Conservation (phyloP, 1,140 invertebrate genomes). For the Sycophila sp. region DNA sequence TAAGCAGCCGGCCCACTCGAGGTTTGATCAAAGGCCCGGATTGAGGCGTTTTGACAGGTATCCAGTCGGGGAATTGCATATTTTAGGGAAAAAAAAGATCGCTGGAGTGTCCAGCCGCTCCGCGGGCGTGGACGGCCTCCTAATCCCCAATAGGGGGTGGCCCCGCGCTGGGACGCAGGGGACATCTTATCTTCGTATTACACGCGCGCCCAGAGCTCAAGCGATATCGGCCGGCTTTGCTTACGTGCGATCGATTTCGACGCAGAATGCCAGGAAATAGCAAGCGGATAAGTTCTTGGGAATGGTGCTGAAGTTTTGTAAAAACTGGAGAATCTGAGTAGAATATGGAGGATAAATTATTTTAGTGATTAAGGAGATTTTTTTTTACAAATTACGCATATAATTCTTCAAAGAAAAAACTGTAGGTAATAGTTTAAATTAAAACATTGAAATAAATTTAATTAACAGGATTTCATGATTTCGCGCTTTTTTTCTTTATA, state of each 20-base stretch:
- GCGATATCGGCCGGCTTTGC: neutral
- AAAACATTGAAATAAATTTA: no score
- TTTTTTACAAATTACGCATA: no score
- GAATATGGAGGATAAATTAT: no score
- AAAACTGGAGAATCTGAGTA: no score
- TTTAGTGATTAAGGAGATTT: no score
- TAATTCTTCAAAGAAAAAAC: no score
- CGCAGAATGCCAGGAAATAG: neutral
- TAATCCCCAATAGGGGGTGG: conserved; percentile 60
- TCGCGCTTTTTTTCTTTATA: no score
- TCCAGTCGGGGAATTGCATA: neutral
- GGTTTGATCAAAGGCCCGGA: neutral
- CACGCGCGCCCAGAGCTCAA: conserved; percentile 39
- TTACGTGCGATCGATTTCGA: conserved; percentile 30
- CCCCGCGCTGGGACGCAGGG: conserved; percentile 54
- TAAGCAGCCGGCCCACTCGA: no score
- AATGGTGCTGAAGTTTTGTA: no score
- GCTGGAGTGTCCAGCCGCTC: conserved; percentile 44
- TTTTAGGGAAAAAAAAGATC: conserved; percentile 23
- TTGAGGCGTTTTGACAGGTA: neutral
- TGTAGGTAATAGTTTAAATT: no score
- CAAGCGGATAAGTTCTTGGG: no score
- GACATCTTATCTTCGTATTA: conserved; percentile 65
- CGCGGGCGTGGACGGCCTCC: conserved; percentile 45
- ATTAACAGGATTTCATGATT: no score